Conservation (phyloP, 2,888 invertebrate species). For the Rhingia campestris region DNA sequence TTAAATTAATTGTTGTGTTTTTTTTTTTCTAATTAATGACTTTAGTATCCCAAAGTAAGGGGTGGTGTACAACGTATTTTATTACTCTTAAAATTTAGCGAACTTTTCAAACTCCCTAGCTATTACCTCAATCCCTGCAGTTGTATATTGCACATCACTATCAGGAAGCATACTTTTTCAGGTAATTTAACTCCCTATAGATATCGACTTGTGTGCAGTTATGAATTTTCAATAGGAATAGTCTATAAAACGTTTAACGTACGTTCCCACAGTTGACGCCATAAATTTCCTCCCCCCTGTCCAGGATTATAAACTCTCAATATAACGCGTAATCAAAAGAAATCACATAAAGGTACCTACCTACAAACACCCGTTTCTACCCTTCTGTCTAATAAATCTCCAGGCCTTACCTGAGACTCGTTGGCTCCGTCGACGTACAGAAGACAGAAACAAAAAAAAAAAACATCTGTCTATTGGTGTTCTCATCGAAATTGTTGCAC, state of each 20-base stretch:
- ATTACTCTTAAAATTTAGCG: too few species aligned
- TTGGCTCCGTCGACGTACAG: slow-evolving; percentile 30
- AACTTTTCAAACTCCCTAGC: too few species aligned
- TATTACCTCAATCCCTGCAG: too few species aligned
- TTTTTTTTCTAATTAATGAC: too few species aligned
- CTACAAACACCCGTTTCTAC: slow-evolving; percentile 39
- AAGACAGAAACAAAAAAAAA: too few species aligned
- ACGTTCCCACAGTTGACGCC: slow-evolving; percentile 26
- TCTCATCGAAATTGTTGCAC: slow-evolving; percentile 67
- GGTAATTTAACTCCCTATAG: neutral
- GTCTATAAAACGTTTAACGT: slow-evolving; percentile 6
- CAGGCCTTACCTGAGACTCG: slow-evolving; percentile 63
- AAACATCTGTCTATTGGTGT: slow-evolving; percentile 72
- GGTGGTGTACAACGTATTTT: too few species aligned
- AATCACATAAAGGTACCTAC: slow-evolving; percentile 26
- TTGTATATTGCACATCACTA: too few species aligned
- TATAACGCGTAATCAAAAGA: slow-evolving; percentile 39
- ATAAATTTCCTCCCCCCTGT: slow-evolving; percentile 43
- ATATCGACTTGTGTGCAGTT: neutral
- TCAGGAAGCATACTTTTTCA: too few species aligned
- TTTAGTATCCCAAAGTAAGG: too few species aligned
- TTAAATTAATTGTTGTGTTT: too few species aligned
- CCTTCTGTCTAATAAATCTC: slow-evolving; percentile 68
- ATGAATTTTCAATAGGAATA: slow-evolving; percentile 30
- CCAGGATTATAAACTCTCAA: slow-evolving; percentile 23